These are phyloP conservation scores for Epinotia ramella DNA, from an alignment of 2,888 invertebrate species.

Conservation along the genomic window DNA sequence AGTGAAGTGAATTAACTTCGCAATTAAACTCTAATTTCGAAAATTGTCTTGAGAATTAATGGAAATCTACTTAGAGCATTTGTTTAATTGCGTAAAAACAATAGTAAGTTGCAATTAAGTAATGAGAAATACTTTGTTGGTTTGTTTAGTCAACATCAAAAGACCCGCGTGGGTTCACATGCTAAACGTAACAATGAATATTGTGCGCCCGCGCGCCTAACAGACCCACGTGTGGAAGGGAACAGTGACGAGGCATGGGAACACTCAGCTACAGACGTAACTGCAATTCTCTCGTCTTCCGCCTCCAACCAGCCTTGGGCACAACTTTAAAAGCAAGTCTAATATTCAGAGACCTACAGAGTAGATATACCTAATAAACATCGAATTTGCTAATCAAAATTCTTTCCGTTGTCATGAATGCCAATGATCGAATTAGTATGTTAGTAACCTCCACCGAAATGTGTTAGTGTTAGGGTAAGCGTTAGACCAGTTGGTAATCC, in stretches of 20 bases:
- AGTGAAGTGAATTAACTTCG: conserved; percentile 52
- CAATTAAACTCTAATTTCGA: conserved; percentile 53
- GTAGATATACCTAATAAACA: neutral
- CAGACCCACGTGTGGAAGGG: conserved; percentile 39
- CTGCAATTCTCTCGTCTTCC: conserved; percentile 5
- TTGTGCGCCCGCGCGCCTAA: conserved; percentile 35
- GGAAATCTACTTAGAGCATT: conserved; percentile 75
- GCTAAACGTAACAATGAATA: conserved; percentile 49
- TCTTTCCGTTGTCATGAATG: conserved; percentile 14
- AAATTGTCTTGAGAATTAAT: conserved; percentile 71
- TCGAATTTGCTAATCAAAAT: neutral
- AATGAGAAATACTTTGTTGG: conserved; percentile 73
- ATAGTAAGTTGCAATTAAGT: conserved; percentile 78
- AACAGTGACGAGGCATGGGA: conserved; percentile 49
- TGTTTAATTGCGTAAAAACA: conserved; percentile 78
- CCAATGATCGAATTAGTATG: conserved; percentile 47
- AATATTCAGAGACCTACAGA: neutral
- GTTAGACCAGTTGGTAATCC: conserved; percentile 61
- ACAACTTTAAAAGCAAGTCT: neutral
- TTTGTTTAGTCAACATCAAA: conserved; percentile 72
- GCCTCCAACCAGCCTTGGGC: neutral
- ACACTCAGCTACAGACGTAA: conserved; percentile 20
- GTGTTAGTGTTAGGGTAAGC: conserved; percentile 59
- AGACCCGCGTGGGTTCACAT: conserved; percentile 71
- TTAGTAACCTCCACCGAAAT: conserved; percentile 66